phyloP scores from a whole-genome alignment of 2,797 vertebrate species.

The Sebastes miniatus region DNA sequence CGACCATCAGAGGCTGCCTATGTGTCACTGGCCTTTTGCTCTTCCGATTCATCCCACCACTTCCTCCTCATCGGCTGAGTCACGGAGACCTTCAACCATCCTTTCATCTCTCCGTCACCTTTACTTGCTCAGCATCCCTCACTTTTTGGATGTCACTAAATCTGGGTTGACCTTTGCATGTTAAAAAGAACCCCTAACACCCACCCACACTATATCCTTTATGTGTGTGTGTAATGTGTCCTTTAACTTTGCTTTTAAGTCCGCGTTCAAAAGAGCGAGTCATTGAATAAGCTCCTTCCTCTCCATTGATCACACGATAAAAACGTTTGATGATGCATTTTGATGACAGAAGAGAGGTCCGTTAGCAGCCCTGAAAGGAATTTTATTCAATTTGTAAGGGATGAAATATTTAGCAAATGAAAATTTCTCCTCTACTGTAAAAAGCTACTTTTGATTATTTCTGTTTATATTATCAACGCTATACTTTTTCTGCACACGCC shows the following conservation, averaged over 20 bases:
- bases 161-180: constrained; percentile 51
- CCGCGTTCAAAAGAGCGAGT: constrained; percentile 28
- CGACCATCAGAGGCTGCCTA: background rate
- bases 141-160: constrained; percentile 26
- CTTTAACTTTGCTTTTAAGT: constrained; percentile 57
- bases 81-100: constrained; percentile 25
- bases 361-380: background rate
- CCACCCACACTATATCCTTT: constrained; percentile 23
- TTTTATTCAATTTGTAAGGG: background rate
- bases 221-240: constrained; percentile 7
- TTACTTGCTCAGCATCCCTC: constrained; percentile 37
- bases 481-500: background rate
- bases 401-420: background rate
- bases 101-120: constrained; percentile 55
- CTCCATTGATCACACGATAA: background rate
- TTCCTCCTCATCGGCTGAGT: constrained; percentile 44
- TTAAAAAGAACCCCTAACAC: constrained; percentile 9
- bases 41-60: constrained; percentile 50
- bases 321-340: background rate
- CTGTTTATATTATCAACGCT: background rate
- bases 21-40: constrained; percentile 32
- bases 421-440: background rate
- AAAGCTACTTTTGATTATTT: background rate
- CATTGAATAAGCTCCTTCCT: background rate
- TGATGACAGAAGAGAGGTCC: background rate